These are phyloP conservation scores for Gnatocerus cornutus DNA, from an alignment of 2,888 invertebrate species.

Conservation along the genomic window DNA sequence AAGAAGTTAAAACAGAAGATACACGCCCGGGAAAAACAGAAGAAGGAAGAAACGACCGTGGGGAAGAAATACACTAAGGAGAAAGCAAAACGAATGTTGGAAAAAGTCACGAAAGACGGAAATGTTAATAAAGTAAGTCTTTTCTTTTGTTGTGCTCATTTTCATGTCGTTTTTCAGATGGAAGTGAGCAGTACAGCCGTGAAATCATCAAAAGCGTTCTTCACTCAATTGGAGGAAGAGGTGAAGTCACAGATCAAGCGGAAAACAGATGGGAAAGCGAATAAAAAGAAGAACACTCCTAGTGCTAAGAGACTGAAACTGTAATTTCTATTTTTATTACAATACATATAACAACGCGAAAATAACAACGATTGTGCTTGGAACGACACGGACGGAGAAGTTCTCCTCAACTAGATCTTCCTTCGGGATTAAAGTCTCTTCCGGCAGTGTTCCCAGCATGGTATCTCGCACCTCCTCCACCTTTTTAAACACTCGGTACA, in stretches of 20 bases:
- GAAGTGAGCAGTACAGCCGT: conserved; percentile 70
- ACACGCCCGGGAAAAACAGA: conserved; percentile 71
- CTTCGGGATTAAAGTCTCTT: conserved; percentile 31
- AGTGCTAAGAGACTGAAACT: conserved; percentile 79
- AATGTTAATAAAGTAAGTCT: conserved; percentile 75
- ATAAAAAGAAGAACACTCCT: conserved; percentile 64
- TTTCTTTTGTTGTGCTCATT: not conserved
- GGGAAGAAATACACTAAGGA: not conserved
- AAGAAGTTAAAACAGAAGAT: conserved; percentile 86
- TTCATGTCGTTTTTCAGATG: not conserved
- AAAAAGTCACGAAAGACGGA: conserved; percentile 74
- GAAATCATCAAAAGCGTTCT: conserved; percentile 89
- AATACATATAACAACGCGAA: not conserved
- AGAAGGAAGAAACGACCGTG: conserved; percentile 10
- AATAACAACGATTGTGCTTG: not conserved
- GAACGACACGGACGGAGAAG: not conserved
- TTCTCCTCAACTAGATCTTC: conserved; percentile 8
- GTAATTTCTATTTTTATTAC: conserved; percentile 59
- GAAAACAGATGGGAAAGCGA: conserved; percentile 66
- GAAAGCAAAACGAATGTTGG: not conserved
- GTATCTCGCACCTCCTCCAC: conserved; percentile 63
- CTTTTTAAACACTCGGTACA: conserved; percentile 70
- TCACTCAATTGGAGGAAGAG: conserved; percentile 88
- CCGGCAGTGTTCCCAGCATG: conserved; percentile 1
- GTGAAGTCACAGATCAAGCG: conserved; percentile 73